A percentile compares a stretch with the other conserved stretches of the same genome.
These are phyloP conservation scores for Calypte anna DNA, from an alignment of 2,113 vertebrate species.

Conservation along the genomic window DNA sequence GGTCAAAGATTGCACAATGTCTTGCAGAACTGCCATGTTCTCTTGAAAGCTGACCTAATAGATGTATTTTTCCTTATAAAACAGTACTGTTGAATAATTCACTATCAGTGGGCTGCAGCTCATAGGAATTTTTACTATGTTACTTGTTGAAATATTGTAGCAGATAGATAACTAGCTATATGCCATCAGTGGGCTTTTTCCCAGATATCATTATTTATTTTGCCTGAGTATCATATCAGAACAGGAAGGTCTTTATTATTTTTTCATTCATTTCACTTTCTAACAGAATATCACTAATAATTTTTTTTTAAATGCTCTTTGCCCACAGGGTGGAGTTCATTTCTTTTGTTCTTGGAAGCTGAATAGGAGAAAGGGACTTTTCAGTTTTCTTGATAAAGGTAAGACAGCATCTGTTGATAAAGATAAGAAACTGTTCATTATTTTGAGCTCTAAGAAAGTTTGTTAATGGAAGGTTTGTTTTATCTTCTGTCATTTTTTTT, in stretches of 20 bases:
- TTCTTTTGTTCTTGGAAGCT: conserved; percentile 58
- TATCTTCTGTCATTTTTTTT: background rate
- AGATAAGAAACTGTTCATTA: conserved; percentile 51
- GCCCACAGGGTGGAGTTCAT: conserved; percentile 55
- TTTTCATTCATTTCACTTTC: background rate
- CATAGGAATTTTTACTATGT: background rate
- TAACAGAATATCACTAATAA: background rate
- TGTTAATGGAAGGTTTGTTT: conserved; percentile 59
- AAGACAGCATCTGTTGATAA: conserved; percentile 62
- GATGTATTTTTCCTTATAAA: background rate
- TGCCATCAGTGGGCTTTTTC: background rate
- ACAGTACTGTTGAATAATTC: background rate
- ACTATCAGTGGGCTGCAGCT: background rate
- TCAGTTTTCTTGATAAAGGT: conserved; percentile 65
- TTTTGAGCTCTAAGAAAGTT: conserved; percentile 27
- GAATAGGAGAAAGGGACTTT: conserved; percentile 55
- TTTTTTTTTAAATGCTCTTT: conserved; percentile 25
- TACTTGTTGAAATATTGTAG: background rate
- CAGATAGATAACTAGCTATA: background rate
- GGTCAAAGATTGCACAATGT: background rate
- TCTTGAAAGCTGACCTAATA: background rate
- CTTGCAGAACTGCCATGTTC: background rate
- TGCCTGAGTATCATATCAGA: background rate
- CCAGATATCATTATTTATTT: background rate
- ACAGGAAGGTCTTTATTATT: background rate